Percentiles rank a stretch among this genome's conserved stretches.
phyloP scores from a whole-genome alignment of 2,113 vertebrate species.

The Lathamus discolor region DNA sequence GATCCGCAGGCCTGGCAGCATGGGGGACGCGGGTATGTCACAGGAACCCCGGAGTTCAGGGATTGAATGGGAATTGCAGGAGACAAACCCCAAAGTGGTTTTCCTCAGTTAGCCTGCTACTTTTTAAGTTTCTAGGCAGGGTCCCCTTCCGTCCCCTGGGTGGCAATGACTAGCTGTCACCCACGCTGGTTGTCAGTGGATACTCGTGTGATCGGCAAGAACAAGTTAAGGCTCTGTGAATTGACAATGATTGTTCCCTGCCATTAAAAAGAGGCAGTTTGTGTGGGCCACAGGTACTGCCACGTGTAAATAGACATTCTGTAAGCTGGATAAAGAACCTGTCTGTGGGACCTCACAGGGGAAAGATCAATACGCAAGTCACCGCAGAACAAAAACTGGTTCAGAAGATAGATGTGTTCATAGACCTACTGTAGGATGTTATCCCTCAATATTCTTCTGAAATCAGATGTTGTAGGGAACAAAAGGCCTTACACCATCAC shows the following conservation, averaged over 20 bases:
- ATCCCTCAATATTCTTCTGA: rapidly evolving
- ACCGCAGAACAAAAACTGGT: neutral
- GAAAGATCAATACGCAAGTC: neutral
- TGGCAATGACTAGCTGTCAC: neutral
- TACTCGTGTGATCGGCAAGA: rapidly evolving
- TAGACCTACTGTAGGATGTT: neutral
- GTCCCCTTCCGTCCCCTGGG: neutral
- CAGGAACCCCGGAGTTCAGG: rapidly evolving
- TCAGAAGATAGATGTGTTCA: neutral
- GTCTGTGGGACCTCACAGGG: neutral
- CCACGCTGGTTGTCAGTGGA: rapidly evolving
- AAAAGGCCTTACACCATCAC: neutral
- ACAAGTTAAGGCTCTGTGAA: neutral
- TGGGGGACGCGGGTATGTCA: rapidly evolving
- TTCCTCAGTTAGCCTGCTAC: neutral
- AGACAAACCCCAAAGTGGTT: no score
- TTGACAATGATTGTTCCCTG: neutral
- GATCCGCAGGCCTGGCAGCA: neutral
- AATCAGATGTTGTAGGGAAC: neutral
- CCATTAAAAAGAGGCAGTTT: neutral
- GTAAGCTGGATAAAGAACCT: neutral
- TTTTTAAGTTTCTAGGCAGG: neutral
- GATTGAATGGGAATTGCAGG: no score
- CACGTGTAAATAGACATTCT: neutral
- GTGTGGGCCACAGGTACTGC: neutral